A percentile compares a stretch with the other conserved stretches of the same genome.
Evolutionary conservation across 2,888 invertebrate genomes (phyloP).

Genomic region (Amphiduros pacificus): DNA sequence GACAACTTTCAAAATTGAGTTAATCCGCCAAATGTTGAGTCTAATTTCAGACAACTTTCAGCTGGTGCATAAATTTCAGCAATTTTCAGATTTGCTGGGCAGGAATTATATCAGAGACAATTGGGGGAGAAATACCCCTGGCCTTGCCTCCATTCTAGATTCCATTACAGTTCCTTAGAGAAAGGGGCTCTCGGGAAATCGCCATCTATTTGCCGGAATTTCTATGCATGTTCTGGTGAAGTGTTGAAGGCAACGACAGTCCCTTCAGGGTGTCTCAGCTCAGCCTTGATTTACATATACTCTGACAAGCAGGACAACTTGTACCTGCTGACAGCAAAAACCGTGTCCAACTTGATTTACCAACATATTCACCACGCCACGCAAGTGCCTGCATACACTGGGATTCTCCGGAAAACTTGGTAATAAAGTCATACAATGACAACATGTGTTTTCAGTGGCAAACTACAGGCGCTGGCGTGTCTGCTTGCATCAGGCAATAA

Average conservation of each 20-base stretch:
- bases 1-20: conserved; percentile 5
- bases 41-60: conserved; percentile 8
- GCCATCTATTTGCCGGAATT: conserved; percentile 12
- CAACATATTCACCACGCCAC: too few relatives aligned
- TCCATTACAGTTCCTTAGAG: conserved; percentile 17
- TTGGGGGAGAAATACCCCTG: neutral
- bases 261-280: neutral
- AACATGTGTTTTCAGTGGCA: too few relatives aligned
- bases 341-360: too few relatives aligned
- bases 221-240: conserved; percentile 5
- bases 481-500: too few relatives aligned
- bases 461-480: too few relatives aligned
- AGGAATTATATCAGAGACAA: conserved; percentile 20
- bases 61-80: conserved; percentile 11
- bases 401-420: too few relatives aligned
- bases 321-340: too few relatives aligned
- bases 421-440: too few relatives aligned
- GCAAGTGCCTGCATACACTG: neutral
- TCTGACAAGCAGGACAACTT: too few relatives aligned
- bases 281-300: neutral
- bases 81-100: conserved; percentile 20
- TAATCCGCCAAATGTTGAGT: conserved; percentile 13
- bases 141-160: conserved; percentile 6
- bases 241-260: conserved; percentile 5
- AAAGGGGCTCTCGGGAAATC: conserved; percentile 9